A percentile compares a stretch with the other conserved stretches of the same genome.
Evolutionary conservation across 2,888 invertebrate species (phyloP).

Genomic region (Alentia gelatinosa): DNA sequence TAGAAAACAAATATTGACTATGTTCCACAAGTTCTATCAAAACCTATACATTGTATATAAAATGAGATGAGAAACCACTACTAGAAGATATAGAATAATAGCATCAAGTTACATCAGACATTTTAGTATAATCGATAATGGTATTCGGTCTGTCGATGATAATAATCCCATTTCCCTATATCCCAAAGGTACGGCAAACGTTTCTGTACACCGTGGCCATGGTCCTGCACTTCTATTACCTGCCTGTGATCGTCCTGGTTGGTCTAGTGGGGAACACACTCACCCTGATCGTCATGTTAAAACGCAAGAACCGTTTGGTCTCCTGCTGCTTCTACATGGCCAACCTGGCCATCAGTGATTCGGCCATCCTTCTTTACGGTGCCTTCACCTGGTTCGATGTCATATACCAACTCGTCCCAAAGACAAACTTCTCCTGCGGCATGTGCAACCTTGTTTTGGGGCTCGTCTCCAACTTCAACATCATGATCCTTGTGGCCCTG

Average conservation of each 20-base stretch:
- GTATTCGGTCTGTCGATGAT: neutral
- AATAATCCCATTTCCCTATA: neutral
- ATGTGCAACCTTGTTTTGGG: neutral
- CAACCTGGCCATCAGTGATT: neutral
- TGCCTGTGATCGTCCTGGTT: slow-evolving; percentile 1
- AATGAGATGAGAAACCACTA: too few species aligned
- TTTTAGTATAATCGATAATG: neutral
- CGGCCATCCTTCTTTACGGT: neutral
- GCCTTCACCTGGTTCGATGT: neutral
- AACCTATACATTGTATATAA: too few species aligned
- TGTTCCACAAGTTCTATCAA: too few species aligned
- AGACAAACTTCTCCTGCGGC: neutral
- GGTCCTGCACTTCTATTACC: neutral
- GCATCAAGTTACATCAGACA: neutral
- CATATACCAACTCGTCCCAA: neutral
- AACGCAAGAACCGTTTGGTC: neutral
- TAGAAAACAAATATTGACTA: too few species aligned
- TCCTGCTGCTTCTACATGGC: slow-evolving; percentile 32
- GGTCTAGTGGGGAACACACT: neutral
- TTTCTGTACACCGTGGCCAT: neutral
- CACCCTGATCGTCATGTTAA: neutral
- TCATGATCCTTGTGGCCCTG: slow-evolving; percentile 27
- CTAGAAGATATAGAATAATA: neutral
- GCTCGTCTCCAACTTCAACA: neutral
- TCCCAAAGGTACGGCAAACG: neutral